Evolutionary conservation across 30 jellyfish, hydroid and myxozoan genomes (phyloP).

Genomic region (Rhopilema esculentum): DNA sequence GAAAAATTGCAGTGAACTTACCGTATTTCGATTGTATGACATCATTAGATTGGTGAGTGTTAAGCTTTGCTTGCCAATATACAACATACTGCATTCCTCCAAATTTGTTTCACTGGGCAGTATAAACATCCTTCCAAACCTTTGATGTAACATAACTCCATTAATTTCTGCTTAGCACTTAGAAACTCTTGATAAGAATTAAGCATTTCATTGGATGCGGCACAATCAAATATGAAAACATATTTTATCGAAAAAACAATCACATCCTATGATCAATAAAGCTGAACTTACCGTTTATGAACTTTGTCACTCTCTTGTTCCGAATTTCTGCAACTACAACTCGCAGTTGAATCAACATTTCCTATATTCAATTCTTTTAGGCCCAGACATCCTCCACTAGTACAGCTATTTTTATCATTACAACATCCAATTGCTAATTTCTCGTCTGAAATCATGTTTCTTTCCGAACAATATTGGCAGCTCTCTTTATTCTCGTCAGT

Average conservation of each 20-base stretch:
- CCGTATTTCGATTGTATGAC: slow-evolving; percentile 74
- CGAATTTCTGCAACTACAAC: not conserved
- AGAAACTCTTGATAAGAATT: no score
- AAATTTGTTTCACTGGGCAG: slow-evolving; percentile 14
- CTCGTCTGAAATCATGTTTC: not conserved
- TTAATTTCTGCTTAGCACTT: not conserved
- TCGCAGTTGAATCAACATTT: not conserved
- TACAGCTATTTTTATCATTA: not conserved
- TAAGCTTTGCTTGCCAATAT: slow-evolving; percentile 82
- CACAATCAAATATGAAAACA: no score
- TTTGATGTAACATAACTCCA: not conserved
- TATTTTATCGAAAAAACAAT: no score
- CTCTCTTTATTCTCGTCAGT: not conserved
- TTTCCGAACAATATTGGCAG: not conserved
- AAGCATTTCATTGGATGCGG: no score
- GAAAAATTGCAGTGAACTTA: not conserved
- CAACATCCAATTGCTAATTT: not conserved
- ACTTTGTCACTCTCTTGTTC: not conserved
- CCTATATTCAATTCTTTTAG: not conserved
- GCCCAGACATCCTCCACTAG: not conserved
- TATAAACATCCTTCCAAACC: slow-evolving; percentile 71
- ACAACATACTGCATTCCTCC: slow-evolving; percentile 64
- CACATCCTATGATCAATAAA: no score
- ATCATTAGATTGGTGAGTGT: slow-evolving; percentile 80
- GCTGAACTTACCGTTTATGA: not conserved